Base-by-base conservation (phyloP, 2,888 invertebrate genomes). In the Drosophila ustulata region DNA sequence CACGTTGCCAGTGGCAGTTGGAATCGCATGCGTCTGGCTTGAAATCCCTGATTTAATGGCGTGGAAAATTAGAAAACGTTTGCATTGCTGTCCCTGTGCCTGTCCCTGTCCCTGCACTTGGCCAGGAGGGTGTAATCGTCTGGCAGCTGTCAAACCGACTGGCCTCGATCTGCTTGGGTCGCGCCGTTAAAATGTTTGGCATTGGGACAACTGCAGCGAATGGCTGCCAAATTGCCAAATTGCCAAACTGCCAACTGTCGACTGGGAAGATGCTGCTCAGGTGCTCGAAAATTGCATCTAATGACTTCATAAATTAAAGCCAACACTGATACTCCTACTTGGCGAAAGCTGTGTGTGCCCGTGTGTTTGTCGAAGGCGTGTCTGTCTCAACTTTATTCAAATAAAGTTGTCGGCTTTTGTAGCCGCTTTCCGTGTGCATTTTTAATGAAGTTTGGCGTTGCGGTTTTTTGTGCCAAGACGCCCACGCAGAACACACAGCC, bases 1-100 rank as follows among this genome's bases (percentile, higher is more conserved):
- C 80, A 71, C 57, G 52, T 49, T 75, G 77, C 47, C 47, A 47
- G 37, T 70, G 70, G 75, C 80, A 77, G 77, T 65, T 53, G 65
- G 57, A 55, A 59, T 68, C 65, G 78, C 68, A 80, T 75, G 80
- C 78, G 78, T 78, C 80, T 76, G 78, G 66, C 67, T 70, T 58
- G 73, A 78, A 77, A 76, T 76, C 66, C 57, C 62, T 67, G 78
- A 85, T 78, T 90, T 89, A 90, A 90, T 90, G 90, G 89, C 69
- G 87, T 88, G 90, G 89, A 90, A 90, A 90, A 90, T 90, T 90
- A 88, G 90, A 89, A 89, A 82, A 86, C 88, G 88, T 89, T 89
- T 86, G 86, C 75, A 59, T 65, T 66, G 52, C 34, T 59, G 56
- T 43, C 11, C 64, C 37, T 18, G 18, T 18, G 1, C 18, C 18